Evolutionary conservation across 2,797 vertebrate species (phyloP).

Genomic region (Trachurus trachurus): DNA sequence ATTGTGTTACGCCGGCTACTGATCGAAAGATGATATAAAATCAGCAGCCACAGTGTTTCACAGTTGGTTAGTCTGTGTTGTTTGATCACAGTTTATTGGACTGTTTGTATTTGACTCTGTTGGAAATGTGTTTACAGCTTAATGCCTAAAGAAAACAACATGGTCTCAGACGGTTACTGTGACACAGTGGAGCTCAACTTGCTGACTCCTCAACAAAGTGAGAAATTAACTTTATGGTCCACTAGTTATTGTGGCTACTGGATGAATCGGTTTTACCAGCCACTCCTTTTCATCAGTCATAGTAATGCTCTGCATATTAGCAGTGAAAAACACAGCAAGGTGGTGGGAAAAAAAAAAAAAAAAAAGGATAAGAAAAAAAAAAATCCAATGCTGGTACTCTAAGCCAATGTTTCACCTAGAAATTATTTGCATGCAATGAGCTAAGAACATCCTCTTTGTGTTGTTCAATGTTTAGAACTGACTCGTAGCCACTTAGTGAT

Average conservation of each 20-base stretch:
- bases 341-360: background rate
- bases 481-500: conserved; percentile 24
- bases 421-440: background rate
- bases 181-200: background rate
- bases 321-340: background rate
- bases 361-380: too few relatives aligned
- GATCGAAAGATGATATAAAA: background rate
- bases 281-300: too few relatives aligned
- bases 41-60: background rate
- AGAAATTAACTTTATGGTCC: background rate
- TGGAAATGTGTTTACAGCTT: background rate
- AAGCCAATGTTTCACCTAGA: conserved; percentile 15
- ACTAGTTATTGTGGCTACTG: background rate
- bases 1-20: background rate
- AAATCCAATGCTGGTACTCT: background rate
- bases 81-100: background rate
- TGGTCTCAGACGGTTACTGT: background rate
- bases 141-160: background rate
- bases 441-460: conserved; percentile 11
- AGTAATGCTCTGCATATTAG: background rate
- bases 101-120: background rate
- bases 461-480: conserved; percentile 36
- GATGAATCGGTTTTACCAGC: background rate
- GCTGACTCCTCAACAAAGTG: background rate
- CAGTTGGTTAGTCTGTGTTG: background rate